Evolutionary conservation across 2,113 vertebrate species (phyloP).

Genomic region (Octodon degus): DNA sequence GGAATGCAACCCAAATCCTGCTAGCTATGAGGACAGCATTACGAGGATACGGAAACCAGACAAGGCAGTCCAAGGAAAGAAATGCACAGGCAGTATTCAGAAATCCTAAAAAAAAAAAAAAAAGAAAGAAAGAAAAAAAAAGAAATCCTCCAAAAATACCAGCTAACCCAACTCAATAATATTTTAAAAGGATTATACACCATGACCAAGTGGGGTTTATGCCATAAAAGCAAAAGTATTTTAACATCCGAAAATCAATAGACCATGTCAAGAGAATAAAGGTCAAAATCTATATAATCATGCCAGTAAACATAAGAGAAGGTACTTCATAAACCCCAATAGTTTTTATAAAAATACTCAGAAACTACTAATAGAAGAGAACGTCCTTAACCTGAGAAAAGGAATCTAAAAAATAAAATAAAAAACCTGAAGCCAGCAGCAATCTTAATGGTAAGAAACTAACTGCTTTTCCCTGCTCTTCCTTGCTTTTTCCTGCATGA

Average conservation of each 20-base stretch:
- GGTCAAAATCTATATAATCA: neutral
- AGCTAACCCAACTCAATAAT: neutral
- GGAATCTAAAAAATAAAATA: neutral
- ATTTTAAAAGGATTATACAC: neutral
- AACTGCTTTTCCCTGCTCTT: neutral
- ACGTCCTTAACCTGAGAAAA: neutral
- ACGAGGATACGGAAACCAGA: neutral
- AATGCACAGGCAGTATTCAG: neutral
- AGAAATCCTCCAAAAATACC: neutral
- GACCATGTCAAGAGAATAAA: neutral
- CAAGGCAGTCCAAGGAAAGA: neutral
- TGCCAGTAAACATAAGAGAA: neutral
- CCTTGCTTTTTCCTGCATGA: neutral
- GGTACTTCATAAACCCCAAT: neutral
- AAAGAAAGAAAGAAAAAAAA: no score
- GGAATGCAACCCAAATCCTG: neutral
- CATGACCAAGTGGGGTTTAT: neutral
- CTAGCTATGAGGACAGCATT: neutral
- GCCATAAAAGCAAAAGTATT: neutral
- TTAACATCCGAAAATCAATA: slow-evolving; percentile 13
- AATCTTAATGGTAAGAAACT: neutral
- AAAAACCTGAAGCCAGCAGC: slow-evolving; percentile 1
- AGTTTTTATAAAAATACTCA: slow-evolving; percentile 22
- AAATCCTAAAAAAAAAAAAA: neutral
- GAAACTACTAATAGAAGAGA: neutral